Conservation (phyloP, 2,797 vertebrate genomes). For the Malurus leucopterus region DNA sequence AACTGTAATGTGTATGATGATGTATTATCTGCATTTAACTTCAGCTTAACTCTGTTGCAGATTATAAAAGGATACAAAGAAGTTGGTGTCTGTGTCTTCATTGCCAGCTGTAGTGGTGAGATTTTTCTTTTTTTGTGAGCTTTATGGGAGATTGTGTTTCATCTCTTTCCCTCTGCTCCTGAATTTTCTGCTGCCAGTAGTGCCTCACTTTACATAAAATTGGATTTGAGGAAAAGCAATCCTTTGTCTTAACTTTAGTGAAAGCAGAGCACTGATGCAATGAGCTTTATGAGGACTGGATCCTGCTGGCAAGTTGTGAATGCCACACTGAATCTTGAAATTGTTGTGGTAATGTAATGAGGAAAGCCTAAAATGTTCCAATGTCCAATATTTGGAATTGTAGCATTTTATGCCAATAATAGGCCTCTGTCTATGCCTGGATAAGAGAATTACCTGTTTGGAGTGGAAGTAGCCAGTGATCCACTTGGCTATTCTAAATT, state of each 20-base stretch:
- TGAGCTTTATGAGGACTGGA: not conserved
- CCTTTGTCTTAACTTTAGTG: not conserved
- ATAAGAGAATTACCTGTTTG: not conserved
- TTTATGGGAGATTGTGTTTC: not conserved
- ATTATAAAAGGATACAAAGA: constrained; percentile 87
- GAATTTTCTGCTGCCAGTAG: not conserved
- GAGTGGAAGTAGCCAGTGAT: not conserved
- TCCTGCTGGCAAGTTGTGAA: not conserved
- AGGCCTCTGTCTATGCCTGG: not conserved
- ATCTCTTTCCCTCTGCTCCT: not conserved
- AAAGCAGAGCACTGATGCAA: not conserved
- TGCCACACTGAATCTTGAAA: not conserved
- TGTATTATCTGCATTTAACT: not conserved
- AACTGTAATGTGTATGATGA: not conserved
- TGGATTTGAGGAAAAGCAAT: not conserved
- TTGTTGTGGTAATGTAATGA: not conserved
- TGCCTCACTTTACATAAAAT: not conserved
- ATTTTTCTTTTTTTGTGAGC: not conserved
- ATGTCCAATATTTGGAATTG: not conserved
- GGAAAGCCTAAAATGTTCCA: not conserved
- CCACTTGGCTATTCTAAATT: not conserved
- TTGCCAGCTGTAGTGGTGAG: constrained; percentile 87
- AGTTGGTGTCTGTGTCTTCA: constrained; percentile 77
- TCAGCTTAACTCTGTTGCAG: constrained; percentile 72
- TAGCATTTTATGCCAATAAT: not conserved